phyloP scores from a whole-genome alignment of 2,113 vertebrate species.

The Stictonetta naevosa region DNA sequence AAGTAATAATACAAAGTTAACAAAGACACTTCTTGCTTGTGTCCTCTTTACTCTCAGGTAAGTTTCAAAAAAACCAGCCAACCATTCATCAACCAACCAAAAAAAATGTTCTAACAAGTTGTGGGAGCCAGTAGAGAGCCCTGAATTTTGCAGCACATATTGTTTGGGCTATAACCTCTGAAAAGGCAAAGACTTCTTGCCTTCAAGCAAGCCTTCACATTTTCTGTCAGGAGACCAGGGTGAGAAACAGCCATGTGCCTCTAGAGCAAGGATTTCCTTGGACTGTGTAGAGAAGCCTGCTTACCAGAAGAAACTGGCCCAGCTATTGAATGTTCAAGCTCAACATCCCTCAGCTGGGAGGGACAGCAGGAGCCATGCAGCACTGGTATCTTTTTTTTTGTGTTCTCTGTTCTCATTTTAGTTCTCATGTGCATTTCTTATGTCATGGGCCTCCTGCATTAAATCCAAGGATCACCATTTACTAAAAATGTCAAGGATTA shows the following conservation, averaged over 20 bases:
- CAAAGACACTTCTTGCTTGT: not conserved
- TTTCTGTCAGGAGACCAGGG: not conserved
- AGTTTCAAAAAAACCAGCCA: not conserved
- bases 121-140: not conserved
- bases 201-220: not conserved
- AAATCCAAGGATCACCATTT: rapidly evolving
- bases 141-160: not conserved
- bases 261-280: not conserved
- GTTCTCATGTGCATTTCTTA: not conserved
- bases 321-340: not conserved
- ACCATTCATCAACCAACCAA: not conserved
- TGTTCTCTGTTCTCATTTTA: not conserved
- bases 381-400: not conserved
- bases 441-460: not conserved
- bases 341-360: not conserved
- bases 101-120: not conserved
- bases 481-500: not conserved
- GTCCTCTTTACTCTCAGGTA: not conserved
- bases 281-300: not conserved
- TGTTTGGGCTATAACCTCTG: not conserved
- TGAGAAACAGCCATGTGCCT: not conserved
- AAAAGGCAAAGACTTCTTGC: not conserved
- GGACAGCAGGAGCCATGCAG: not conserved
- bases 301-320: not conserved
- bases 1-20: not conserved